Conservation (phyloP, 1,140 invertebrate species). For the Drosophila paulistorum region DNA sequence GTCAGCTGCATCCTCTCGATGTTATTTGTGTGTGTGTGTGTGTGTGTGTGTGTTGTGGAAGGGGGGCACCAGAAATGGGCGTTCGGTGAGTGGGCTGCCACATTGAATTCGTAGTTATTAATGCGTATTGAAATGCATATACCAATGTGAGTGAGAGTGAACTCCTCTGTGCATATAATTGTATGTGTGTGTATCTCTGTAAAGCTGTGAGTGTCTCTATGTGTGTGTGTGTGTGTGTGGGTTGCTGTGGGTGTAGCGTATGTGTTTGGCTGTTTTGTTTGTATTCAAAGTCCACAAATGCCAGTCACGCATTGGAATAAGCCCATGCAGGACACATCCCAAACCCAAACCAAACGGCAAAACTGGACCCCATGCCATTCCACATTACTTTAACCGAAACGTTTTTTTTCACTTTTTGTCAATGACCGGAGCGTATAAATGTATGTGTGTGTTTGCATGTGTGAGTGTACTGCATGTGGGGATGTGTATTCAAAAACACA, state of each 20-base stretch:
- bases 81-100: conserved; percentile 42
- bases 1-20: conserved; percentile 58
- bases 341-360: conserved; percentile 41
- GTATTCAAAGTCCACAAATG: conserved; percentile 78
- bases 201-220: neutral
- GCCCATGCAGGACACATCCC: conserved; percentile 57
- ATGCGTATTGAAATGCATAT: conserved; percentile 75
- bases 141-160: conserved; percentile 50
- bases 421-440: conserved; percentile 16
- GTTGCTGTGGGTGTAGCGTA: conserved; percentile 1
- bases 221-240: conserved; percentile 12
- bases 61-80: neutral
- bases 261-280: conserved; percentile 66
- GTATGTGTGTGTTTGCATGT: conserved; percentile 13
- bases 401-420: conserved; percentile 53
- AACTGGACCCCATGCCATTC: conserved; percentile 21
- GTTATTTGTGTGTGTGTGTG: conserved; percentile 26
- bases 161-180: conserved; percentile 20
- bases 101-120: conserved; percentile 80
- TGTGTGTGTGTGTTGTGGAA: neutral
- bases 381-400: conserved; percentile 28
- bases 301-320: conserved; percentile 76
- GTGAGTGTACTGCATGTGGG: conserved; percentile 26
- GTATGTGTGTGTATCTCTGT: conserved; percentile 25
- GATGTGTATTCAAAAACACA: conserved; percentile 44